A percentile compares a stretch with the other conserved stretches of the same genome.
phyloP scores from a whole-genome alignment of 1,140 invertebrate genomes.

The Cylas formicarius region DNA sequence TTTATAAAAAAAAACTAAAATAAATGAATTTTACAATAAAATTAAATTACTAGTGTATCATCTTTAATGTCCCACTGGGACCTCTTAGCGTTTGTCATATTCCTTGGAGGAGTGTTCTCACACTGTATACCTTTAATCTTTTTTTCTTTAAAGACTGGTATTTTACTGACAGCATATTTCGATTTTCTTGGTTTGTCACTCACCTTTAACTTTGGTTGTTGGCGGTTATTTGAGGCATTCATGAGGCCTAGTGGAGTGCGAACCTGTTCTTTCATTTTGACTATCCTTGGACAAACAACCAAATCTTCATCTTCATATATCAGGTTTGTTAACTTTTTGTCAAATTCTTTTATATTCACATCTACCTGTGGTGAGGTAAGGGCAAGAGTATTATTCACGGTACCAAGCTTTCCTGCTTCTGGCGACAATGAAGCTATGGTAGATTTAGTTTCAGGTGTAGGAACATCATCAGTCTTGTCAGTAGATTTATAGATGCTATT shows the following conservation, averaged over 20 bases:
- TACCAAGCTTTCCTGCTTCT: too few relatives aligned
- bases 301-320: conserved; percentile 35
- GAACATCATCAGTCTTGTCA: too few relatives aligned
- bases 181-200: conserved; percentile 35
- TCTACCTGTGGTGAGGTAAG: too few relatives aligned
- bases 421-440: too few relatives aligned
- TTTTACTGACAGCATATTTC: conserved; percentile 28
- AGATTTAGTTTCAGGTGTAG: conserved; percentile 19
- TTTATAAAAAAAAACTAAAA: conserved; percentile 6
- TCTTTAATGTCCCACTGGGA: conserved; percentile 32
- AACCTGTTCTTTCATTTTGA: conserved; percentile 15
- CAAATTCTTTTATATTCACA: conserved; percentile 28
- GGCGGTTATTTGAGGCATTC: conserved; percentile 22
- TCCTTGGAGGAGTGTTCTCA: conserved; percentile 37
- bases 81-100: conserved; percentile 21
- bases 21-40: conserved; percentile 15
- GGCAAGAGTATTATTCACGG: too few relatives aligned
- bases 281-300: conserved; percentile 19
- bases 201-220: conserved; percentile 33
- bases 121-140: conserved; percentile 29
- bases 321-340: conserved; percentile 35
- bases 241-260: conserved; percentile 29
- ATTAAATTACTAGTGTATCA: conserved; percentile 34
- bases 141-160: conserved; percentile 36
- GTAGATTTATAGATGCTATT: too few relatives aligned